These are phyloP conservation scores for Amphilophus citrinellus DNA, from an alignment of 2,113 vertebrate genomes.

Conservation along the genomic window DNA sequence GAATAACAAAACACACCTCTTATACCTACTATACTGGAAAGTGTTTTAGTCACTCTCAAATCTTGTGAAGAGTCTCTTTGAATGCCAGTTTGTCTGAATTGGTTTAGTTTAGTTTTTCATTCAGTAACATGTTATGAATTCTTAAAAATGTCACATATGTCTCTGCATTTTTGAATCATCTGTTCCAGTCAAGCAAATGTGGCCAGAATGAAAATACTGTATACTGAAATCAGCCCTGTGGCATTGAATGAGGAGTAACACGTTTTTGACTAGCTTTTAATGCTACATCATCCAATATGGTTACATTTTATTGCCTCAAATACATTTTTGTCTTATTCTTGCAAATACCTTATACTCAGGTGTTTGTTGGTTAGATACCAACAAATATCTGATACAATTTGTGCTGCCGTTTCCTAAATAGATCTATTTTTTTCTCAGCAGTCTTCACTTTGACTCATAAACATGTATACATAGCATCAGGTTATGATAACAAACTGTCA, in stretches of 20 bases:
- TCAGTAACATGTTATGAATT: background rate
- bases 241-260: background rate
- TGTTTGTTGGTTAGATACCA: background rate
- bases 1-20: background rate
- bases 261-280: too few species aligned
- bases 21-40: background rate
- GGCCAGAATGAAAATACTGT: background rate
- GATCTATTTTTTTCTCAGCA: background rate
- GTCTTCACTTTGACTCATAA: background rate
- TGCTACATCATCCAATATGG: background rate
- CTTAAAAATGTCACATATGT: background rate
- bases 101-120: background rate
- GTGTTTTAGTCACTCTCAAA: background rate
- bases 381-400: background rate
- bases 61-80: background rate
- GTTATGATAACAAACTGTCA: background rate
- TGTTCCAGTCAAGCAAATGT: background rate
- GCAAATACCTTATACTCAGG: background rate
- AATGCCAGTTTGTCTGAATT: background rate
- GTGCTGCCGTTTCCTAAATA: background rate
- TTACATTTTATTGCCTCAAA: rapidly evolving
- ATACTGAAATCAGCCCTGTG: background rate
- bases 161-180: background rate
- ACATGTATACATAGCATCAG: background rate
- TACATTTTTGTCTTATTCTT: background rate